Evolutionary conservation across 92 coral and sea anemone species (phyloP).

Genomic region (Bergia puertoricense): DNA sequence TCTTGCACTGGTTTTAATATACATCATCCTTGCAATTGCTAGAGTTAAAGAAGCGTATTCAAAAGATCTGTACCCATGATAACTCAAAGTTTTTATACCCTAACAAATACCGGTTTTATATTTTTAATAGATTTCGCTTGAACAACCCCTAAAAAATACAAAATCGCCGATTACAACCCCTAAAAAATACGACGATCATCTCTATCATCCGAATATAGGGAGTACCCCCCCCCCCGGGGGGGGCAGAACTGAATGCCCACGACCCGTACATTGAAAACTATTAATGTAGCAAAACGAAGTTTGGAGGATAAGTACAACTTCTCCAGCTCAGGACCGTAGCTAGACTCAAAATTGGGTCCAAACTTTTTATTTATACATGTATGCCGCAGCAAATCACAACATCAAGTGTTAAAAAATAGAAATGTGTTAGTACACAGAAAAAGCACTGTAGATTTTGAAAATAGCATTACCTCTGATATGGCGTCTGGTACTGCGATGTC

Average conservation of each 20-base stretch:
- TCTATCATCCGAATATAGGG: background rate
- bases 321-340: no score
- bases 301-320: no score
- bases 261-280: no score
- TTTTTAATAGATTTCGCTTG: conserved; percentile 5
- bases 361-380: no score
- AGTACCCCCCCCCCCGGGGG: no score
- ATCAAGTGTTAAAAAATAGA: no score
- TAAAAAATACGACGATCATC: background rate
- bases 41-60: conserved; percentile 7
- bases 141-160: conserved; percentile 5
- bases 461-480: conserved; percentile 29
- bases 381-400: no score
- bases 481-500: conserved; percentile 21
- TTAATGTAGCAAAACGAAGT: no score
- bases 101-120: background rate
- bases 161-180: conserved; percentile 8
- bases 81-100: conserved; percentile 6
- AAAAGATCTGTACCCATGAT: conserved; percentile 4
- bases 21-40: conserved; percentile 14
- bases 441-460: background rate
- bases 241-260: no score
- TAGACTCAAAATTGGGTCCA: no score
- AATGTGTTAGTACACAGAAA: no score
- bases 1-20: conserved; percentile 7